Evolutionary conservation across 1,140 invertebrate species (phyloP).

Genomic region (Drosophila dunni): DNA sequence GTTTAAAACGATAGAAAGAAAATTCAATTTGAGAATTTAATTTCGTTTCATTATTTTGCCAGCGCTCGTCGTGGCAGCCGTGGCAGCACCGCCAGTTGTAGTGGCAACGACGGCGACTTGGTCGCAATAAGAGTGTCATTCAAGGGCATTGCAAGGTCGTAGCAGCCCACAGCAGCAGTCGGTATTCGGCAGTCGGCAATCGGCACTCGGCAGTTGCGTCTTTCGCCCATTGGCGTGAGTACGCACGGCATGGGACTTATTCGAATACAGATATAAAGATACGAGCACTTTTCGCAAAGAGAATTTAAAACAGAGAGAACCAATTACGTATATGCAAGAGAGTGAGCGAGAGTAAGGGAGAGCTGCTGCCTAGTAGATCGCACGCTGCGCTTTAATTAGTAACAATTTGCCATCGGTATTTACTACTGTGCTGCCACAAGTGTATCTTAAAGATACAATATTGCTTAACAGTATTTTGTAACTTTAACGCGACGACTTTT

Average conservation of each 20-base stretch:
- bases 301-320: constrained; percentile 13
- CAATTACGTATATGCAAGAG: neutral
- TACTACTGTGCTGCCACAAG: constrained; percentile 12
- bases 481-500: constrained; percentile 24
- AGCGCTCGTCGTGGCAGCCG: constrained; percentile 71
- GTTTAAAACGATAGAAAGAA: constrained; percentile 31
- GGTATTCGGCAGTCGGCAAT: constrained; percentile 8
- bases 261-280: constrained; percentile 72
- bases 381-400: constrained; percentile 67
- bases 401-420: constrained; percentile 38
- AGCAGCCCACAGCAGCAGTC: constrained; percentile 50
- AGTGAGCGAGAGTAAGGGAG: constrained; percentile 17
- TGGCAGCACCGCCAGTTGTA: constrained; percentile 74
- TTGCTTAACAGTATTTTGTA: constrained; percentile 15
- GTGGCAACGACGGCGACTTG: constrained; percentile 75
- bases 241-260: constrained; percentile 45
- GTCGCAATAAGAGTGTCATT: constrained; percentile 84
- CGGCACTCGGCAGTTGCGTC: constrained; percentile 60
- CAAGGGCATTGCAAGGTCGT: constrained; percentile 84
- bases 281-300: constrained; percentile 65
- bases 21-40: constrained; percentile 46
- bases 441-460: constrained; percentile 49
- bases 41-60: constrained; percentile 58
- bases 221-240: constrained; percentile 75
- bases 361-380: constrained; percentile 21